These are phyloP conservation scores for Triplophysa siluroides DNA, from an alignment of 2,113 vertebrate species.

Conservation along the genomic window DNA sequence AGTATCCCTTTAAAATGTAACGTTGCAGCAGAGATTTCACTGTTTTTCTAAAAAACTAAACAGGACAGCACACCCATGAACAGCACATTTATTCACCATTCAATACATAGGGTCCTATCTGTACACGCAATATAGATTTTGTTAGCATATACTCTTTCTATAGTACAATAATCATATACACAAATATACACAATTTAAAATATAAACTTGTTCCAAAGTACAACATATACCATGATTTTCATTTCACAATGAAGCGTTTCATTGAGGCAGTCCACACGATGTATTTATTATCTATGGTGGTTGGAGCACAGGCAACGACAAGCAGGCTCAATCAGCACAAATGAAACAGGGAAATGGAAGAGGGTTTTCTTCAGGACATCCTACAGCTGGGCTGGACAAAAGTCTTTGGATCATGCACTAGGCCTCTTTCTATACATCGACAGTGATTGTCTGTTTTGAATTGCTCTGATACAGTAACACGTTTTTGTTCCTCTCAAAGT, in stretches of 20 bases:
- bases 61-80: neutral
- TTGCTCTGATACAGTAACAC: constrained; percentile 41
- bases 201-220: constrained; percentile 53
- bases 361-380: constrained; percentile 38
- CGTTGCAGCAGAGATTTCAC: too few species aligned
- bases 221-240: constrained; percentile 41
- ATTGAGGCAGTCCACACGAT: constrained; percentile 42
- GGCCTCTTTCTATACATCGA: constrained; percentile 30
- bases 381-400: constrained; percentile 21
- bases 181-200: constrained; percentile 52
- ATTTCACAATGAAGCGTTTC: constrained; percentile 39
- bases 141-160: constrained; percentile 57
- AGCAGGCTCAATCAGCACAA: constrained; percentile 36
- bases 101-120: constrained; percentile 49
- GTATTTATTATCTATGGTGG: constrained; percentile 14
- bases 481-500: constrained; percentile 15
- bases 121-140: constrained; percentile 57
- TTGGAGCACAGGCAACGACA: constrained; percentile 44
- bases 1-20: too few species aligned
- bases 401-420: constrained; percentile 57
- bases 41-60: neutral
- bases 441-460: constrained; percentile 48
- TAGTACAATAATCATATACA: constrained; percentile 58
- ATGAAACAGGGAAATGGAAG: constrained; percentile 33
- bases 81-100: constrained; percentile 56